Evolutionary conservation across 2,888 invertebrate species (phyloP).

Genomic region (Aproaerema taeniolella): DNA sequence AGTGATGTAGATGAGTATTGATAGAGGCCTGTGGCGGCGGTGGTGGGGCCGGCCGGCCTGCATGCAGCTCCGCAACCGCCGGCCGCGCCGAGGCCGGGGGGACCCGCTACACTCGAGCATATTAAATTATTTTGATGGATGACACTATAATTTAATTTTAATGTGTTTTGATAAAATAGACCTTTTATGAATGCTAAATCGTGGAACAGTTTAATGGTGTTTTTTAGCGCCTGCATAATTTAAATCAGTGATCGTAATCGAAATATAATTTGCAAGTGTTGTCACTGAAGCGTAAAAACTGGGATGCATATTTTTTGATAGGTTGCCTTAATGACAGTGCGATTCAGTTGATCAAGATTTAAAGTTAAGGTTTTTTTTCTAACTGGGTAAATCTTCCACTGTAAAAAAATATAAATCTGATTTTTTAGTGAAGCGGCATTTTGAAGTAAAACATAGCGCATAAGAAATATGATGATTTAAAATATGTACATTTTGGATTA

Average conservation of each 20-base stretch:
- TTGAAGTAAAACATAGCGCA: too few species aligned
- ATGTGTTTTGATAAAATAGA: slow-evolving; percentile 70
- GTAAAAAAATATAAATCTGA: too few species aligned
- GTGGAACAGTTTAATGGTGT: slow-evolving; percentile 32
- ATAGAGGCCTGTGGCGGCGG: slow-evolving; percentile 27
- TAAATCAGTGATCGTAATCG: slow-evolving; percentile 23
- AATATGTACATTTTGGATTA: too few species aligned
- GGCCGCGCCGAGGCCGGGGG: slow-evolving; percentile 7
- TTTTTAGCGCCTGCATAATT: slow-evolving; percentile 25
- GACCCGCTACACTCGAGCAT: slow-evolving; percentile 36
- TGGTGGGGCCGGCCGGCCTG: neutral
- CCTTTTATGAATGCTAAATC: slow-evolving; percentile 41
- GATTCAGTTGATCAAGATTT: slow-evolving; percentile 28
- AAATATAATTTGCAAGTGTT: slow-evolving; percentile 27
- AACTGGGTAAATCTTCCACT: too few species aligned
- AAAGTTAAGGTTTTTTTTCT: neutral
- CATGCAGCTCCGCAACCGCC: neutral
- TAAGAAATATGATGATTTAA: too few species aligned
- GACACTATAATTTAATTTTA: slow-evolving; percentile 67
- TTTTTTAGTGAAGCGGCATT: too few species aligned
- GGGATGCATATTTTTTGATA: slow-evolving; percentile 21
- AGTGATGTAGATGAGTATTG: slow-evolving; percentile 51
- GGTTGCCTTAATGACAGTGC: slow-evolving; percentile 22
- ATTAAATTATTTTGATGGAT: slow-evolving; percentile 73
- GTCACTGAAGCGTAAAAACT: slow-evolving; percentile 21